Conservation (phyloP, 1,140 invertebrate species). For the Brachionus manjavacas region DNA sequence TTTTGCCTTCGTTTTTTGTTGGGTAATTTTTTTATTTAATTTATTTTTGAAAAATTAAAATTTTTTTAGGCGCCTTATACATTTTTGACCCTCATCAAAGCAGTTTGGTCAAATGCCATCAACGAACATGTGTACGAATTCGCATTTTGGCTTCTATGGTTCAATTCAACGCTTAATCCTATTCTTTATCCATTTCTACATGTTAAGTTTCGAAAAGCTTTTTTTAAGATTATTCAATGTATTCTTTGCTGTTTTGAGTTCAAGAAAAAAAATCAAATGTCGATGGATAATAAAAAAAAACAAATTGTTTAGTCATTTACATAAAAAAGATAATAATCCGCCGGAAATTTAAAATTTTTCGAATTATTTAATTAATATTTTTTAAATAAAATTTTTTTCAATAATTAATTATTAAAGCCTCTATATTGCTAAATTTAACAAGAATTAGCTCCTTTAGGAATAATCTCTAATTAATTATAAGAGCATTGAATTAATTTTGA, state of each 20-base stretch:
- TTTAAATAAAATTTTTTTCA: neutral
- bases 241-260: conserved; percentile 13
- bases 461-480: neutral
- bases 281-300: neutral
- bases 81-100: conserved; percentile 35
- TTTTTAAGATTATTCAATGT: conserved; percentile 40
- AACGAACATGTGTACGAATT: conserved; percentile 46
- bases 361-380: conserved; percentile 6
- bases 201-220: conserved; percentile 44
- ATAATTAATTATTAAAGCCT: neutral
- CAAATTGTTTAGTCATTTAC: neutral
- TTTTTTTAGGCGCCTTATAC: conserved; percentile 39
- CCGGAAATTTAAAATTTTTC: neutral
- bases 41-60: neutral
- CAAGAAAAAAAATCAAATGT: neutral
- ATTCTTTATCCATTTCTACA: conserved; percentile 48
- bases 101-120: conserved; percentile 36
- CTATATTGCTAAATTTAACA: neutral
- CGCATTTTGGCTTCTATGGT: conserved; percentile 49
- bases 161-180: conserved; percentile 49
- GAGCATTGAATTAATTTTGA: neutral
- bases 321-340: neutral
- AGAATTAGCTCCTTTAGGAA: neutral
- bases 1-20: conserved; percentile 43
- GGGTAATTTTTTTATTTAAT: conserved; percentile 23